Evolutionary conservation across 2,113 vertebrate genomes (phyloP), one percentile per base, ranked within the genome.

Genomic region (Scopus umbretta): DNA sequence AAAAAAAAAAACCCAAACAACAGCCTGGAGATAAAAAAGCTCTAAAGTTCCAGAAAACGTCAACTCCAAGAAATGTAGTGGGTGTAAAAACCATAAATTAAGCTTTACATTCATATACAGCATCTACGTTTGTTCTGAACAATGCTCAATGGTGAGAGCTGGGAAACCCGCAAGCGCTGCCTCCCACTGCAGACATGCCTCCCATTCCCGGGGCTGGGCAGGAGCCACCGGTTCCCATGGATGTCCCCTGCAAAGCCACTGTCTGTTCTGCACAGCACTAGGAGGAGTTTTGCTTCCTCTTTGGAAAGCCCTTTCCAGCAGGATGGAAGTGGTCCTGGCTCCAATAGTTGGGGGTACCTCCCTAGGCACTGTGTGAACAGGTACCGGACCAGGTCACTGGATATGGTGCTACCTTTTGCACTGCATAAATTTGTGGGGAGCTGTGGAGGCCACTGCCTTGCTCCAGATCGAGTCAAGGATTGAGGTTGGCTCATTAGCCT

Each of bases 171-270:
- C 30, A 32, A 88, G 91, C 2, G 2, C 81, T 94, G 74, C 97
- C 96, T 97, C 97, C 97, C 93, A 98, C 98, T 25, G 36, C 2
- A 1, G 81, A 86, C 97, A 89, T 98, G 88, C 82, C 76, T 97
- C 84, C 80, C 94, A 96, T 98, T 97, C 97, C 94, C 61, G 11
- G 29, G 75, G 9, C 67, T 1, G 42, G 81, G 75, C 74, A 97
- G 94, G 79, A 89, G 74, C 80, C 38, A 34, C 42, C 36, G 13
- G 74, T 63, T 93, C 88, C 91, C 56, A 84, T 20, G 16, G 76
- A 42, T 96, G 94, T 88, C 89, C 94, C 63, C 55, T 9, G 25
- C 32, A 83, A 90, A 97, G 86, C 80, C 61, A 61, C 62, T 42
- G 13, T 25, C 83, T 90, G 80, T 63, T 91, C 92, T 70, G 26